These are phyloP conservation scores for Iphiclides podalirius DNA, from an alignment of 2,888 invertebrate genomes.

Conservation along the genomic window DNA sequence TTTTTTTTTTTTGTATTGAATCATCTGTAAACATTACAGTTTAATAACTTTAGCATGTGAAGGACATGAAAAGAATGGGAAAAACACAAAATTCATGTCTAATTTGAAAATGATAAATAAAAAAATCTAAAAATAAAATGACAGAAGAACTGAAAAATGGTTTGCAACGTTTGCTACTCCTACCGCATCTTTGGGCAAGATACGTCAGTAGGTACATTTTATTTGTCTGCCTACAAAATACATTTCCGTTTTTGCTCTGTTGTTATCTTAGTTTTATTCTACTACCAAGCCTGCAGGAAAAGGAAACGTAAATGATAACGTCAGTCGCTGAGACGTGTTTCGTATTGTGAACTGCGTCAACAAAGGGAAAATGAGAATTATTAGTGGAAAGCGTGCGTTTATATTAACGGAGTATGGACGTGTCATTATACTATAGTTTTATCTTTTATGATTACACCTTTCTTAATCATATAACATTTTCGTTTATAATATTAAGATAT, in stretches of 20 bases:
- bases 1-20: too few species aligned
- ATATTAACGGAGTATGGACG: not conserved
- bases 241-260: constrained; percentile 19
- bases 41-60: too few species aligned
- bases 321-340: constrained; percentile 18
- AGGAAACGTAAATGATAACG: constrained; percentile 22
- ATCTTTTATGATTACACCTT: too few species aligned
- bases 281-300: constrained; percentile 17
- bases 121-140: too few species aligned
- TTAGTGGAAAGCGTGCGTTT: not conserved
- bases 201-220: constrained; percentile 8
- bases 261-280: constrained; percentile 23
- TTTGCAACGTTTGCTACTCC: not conserved
- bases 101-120: too few species aligned
- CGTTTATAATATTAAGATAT: too few species aligned
- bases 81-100: too few species aligned
- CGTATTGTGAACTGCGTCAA: constrained; percentile 20
- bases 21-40: too few species aligned
- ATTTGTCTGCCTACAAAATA: constrained; percentile 5
- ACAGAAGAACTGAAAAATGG: too few species aligned
- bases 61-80: too few species aligned
- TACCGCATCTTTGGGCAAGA: not conserved
- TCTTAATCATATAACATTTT: too few species aligned
- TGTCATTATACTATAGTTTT: too few species aligned
- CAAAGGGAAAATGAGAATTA: constrained; percentile 21